Base-by-base conservation (phyloP, 2,888 invertebrate genomes). In the Diaphora mendica region DNA sequence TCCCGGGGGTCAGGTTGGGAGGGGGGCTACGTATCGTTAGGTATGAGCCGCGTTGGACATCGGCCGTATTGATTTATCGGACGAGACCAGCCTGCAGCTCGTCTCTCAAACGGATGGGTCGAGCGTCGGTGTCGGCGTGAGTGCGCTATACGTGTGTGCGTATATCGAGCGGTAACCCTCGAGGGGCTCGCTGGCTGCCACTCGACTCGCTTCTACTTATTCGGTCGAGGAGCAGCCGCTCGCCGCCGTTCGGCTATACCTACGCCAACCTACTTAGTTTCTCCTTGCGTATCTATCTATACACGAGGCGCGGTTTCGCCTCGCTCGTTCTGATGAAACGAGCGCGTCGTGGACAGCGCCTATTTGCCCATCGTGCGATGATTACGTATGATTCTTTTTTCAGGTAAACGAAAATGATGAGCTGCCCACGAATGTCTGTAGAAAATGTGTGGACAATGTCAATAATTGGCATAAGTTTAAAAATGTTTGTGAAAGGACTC, bases 401-500 rank as follows among this genome's bases (percentile, higher is more conserved):
- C 96, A 97, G 97, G 96, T 97, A 90, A 95, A 91, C 83, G 90
- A 95, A 84, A 94, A 96, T 90, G 97, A 97, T 91, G 96, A 96
- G 86, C 88, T 97, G 88, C 96, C 97, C 39, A 97, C 96, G 33
- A 95, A 96, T 91, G 96, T 97, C 89, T 97, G 97, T 91, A 94
- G 94, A 83, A 94, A 95, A 86, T 97, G 97, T 87, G 90, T 96
- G 85, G 95, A 94, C 85, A 97, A 96, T 93, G 96, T 97, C 83
- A 96, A 97, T 87, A 96, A 96, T 88, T 97, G 97, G 97, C 96
- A 97, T 87, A 91, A 93, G 80, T 97, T 97, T 93, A 97, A 96
- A 91, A 94, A 96, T 88, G 93, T 96, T 35, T 97, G 97, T 92
- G 94, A 96, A 83, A 96, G 96, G 87, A 96, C 97, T 81, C 97